Conservation (phyloP, 2,113 vertebrate genomes). For the Cinclus cinclus region DNA sequence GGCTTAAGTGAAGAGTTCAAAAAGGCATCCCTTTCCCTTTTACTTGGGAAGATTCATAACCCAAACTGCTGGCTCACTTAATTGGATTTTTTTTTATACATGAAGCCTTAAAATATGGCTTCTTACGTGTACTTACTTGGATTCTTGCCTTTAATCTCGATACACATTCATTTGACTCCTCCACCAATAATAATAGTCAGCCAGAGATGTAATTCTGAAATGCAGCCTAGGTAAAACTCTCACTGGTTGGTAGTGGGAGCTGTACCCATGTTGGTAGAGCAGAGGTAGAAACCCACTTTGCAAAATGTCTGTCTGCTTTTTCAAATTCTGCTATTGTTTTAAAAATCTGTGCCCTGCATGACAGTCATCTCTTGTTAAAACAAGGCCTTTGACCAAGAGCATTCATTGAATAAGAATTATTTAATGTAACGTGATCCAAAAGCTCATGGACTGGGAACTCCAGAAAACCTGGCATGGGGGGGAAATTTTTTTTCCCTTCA, state of each 20-base stretch:
- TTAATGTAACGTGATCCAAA: constrained; percentile 30
- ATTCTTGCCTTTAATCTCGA: background rate
- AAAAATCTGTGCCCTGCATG: background rate
- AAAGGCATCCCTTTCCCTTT: background rate
- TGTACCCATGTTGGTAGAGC: background rate
- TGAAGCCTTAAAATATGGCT: background rate
- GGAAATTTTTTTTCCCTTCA: background rate
- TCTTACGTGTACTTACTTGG: background rate
- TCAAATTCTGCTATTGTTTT: background rate
- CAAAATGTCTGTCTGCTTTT: background rate
- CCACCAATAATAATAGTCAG: background rate
- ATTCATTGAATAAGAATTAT: constrained; percentile 28
- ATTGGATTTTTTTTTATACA: background rate
- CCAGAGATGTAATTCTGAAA: background rate
- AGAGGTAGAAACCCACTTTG: background rate
- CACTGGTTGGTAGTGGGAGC: background rate
- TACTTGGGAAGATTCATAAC: background rate
- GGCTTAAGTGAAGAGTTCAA: background rate
- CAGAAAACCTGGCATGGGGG: background rate
- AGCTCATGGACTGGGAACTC: constrained; percentile 53
- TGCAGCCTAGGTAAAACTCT: background rate
- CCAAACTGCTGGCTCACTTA: background rate
- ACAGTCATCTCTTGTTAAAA: constrained; percentile 28
- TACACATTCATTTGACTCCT: background rate
- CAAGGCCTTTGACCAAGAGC: background rate